These are phyloP conservation scores for Melangyna quadrimaculata DNA, from an alignment of 2,888 invertebrate genomes.

Conservation along the genomic window DNA sequence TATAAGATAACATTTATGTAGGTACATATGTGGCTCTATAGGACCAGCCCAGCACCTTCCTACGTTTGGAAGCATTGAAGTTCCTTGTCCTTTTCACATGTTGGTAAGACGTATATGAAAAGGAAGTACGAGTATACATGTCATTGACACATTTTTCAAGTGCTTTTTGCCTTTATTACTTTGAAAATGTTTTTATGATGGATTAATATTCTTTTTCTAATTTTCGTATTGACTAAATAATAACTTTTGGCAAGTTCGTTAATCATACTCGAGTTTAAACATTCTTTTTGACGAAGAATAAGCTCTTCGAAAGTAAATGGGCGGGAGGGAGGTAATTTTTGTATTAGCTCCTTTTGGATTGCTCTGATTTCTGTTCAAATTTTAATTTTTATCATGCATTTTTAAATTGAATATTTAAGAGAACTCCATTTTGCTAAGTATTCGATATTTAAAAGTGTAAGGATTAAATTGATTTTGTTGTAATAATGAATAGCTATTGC, in stretches of 20 bases:
- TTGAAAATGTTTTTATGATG: background rate
- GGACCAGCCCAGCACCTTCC: background rate
- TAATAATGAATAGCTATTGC: too few relatives aligned
- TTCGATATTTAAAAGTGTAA: too few relatives aligned
- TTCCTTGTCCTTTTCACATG: slow-evolving; percentile 3
- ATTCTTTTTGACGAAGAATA: background rate
- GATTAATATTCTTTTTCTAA: background rate
- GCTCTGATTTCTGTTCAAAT: background rate
- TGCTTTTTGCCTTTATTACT: background rate
- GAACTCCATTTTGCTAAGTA: too few relatives aligned
- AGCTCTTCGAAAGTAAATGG: background rate
- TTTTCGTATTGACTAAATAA: background rate
- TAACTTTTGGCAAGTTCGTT: background rate
- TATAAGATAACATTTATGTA: too few relatives aligned
- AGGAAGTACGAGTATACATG: background rate
- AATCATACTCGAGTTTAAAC: background rate
- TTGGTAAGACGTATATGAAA: background rate
- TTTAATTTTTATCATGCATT: background rate
- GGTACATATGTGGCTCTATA: background rate
- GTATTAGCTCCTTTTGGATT: background rate
- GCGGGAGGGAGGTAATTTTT: background rate
- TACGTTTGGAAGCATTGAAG: background rate
- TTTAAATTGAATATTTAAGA: background rate
- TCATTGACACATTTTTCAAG: slow-evolving; percentile 13
- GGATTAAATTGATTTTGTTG: too few relatives aligned